These are phyloP conservation scores for Pithys albifrons DNA, from an alignment of 2,113 vertebrate genomes.

Conservation along the genomic window DNA sequence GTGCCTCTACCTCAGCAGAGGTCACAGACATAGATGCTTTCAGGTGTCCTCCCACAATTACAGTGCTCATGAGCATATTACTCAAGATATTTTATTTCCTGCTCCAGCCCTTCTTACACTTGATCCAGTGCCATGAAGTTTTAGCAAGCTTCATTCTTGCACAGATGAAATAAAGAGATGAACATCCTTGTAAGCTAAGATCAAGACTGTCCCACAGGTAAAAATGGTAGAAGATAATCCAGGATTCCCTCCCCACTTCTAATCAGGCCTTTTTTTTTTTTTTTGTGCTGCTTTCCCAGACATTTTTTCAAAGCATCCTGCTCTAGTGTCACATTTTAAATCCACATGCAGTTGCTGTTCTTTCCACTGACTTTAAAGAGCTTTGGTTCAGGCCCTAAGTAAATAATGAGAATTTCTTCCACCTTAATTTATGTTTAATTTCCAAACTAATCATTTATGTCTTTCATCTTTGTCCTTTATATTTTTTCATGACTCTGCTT, in stretches of 20 bases:
- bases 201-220: background rate
- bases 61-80: background rate
- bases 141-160: background rate
- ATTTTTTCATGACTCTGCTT: constrained; percentile 56
- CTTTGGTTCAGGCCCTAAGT: constrained; percentile 30
- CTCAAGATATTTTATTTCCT: background rate
- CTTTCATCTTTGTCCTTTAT: constrained; percentile 63
- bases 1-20: background rate
- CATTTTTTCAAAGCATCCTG: background rate
- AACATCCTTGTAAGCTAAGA: background rate
- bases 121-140: background rate
- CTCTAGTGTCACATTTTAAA: background rate
- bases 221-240: background rate
- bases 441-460: constrained; percentile 24
- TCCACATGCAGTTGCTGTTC: background rate
- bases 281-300: background rate
- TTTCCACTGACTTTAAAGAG: constrained; percentile 28
- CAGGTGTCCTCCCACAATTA: background rate
- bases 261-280: background rate
- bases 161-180: background rate
- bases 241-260: background rate
- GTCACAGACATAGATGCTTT: background rate
- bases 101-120: background rate
- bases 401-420: constrained; percentile 53
- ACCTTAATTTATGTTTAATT: constrained; percentile 58